Percentiles rank a stretch among this genome's conserved stretches.
phyloP scores from a whole-genome alignment of 2,113 vertebrate species.

The Illadopsis cleaveri region DNA sequence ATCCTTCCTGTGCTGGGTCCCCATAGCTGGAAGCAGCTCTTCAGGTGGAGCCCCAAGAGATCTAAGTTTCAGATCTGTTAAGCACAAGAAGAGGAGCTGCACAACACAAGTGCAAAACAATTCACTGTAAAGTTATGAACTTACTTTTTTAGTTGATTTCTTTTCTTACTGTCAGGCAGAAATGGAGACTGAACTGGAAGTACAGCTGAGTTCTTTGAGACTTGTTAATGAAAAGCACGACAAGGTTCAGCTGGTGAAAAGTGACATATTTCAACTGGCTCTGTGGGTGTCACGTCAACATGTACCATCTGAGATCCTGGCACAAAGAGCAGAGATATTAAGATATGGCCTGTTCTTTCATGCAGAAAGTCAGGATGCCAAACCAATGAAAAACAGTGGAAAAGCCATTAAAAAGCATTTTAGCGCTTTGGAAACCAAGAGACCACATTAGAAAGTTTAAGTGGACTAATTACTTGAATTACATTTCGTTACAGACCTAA shows the following conservation, averaged over 20 bases:
- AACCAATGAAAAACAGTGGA: background rate
- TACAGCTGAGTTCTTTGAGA: background rate
- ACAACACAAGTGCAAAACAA: background rate
- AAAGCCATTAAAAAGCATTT: constrained; percentile 27
- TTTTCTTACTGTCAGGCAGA: fast-evolving
- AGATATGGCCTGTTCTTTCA: background rate
- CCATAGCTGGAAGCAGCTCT: background rate
- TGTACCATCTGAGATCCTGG: background rate
- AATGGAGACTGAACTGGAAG: background rate
- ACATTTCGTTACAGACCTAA: constrained; percentile 44
- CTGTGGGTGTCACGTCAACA: fast-evolving
- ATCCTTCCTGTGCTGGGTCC: background rate
- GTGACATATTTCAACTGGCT: background rate
- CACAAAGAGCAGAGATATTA: background rate
- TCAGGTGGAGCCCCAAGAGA: background rate
- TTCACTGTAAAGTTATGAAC: background rate
- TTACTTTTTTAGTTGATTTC: background rate
- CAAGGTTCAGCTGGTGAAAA: constrained; percentile 3
- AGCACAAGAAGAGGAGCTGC: background rate
- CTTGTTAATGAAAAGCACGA: background rate
- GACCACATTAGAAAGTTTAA: constrained; percentile 58
- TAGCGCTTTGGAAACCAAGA: constrained; percentile 40
- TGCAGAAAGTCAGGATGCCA: background rate
- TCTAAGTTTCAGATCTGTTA: background rate
- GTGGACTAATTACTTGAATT: constrained; percentile 69